Evolutionary conservation across 2,888 invertebrate species (phyloP), one percentile per base, ranked within the genome.

Genomic region (Lasioglossum vierecki): DNA sequence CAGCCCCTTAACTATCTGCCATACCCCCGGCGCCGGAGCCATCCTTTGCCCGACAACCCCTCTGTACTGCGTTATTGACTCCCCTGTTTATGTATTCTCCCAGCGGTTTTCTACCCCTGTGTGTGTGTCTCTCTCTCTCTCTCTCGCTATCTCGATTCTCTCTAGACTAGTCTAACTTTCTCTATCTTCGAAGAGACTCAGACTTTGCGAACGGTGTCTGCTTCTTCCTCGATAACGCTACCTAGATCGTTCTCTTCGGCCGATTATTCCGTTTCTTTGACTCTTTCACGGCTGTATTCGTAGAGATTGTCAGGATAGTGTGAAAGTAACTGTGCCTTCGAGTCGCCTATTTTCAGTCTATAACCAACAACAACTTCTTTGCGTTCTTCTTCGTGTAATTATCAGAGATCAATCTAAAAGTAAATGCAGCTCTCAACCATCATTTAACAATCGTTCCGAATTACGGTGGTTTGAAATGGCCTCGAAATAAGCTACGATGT

Each of bases 1-100:
- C 81, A 79, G 68, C 80, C 83, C 83, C 80, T 83, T 87, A 87
- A 87, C 87, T 76, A 75, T 79, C 87, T 75, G 70, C 79, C 71
- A 41, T 26, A 60, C 74, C 75, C 49, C 35, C n/a, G 11, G 68
- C 60, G 4, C 18, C 13, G 4, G 22, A 26, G 26, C 26, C 66
- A 5, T 35, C 53, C 75, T 72, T 75, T 44, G 22, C 13, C 49
- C 84, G 84, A 78, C 84, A 78, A 84, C 63, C 71, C 66, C 66
- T 35, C 63, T 46, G 49, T 39, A 18, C 41, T n/a, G 26, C n/a
- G 46, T 77, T 83, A 83, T 77, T 60, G 68, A 77, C 83, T 74
- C 76, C n/a, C 41, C 30, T 49, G 46, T 68, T 74, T 73, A 76
- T 77, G 35, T 30, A 80, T 80, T 70, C 57, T 74, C 73, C n/a